Evolutionary conservation across 1,140 invertebrate genomes (phyloP), one percentile per base, ranked within the genome.

Genomic region (Trichonephila clavipes): DNA sequence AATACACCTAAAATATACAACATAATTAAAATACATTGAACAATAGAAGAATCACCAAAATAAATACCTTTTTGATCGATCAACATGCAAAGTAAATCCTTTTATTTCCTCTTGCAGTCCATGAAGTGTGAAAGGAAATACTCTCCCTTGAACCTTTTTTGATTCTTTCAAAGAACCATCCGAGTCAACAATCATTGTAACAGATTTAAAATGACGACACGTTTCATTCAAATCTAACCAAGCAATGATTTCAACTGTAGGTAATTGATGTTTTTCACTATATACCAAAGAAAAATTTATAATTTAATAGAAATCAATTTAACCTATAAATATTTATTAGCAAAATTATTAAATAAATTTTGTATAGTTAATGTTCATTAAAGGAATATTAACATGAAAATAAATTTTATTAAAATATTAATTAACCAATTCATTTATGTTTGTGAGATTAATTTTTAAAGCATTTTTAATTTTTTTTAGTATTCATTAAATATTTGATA

Each of bases 201-300:
- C 12, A 34, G 88, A 89, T 59, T 89, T 89, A 58, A 72, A 89
- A 28, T 21, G 51, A 59, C 19, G 21, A 24, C 88, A 89, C 8
- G 88, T 44, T 18, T 51, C 51, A n/a, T 69, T 89, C 44, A 58
- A 40, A 44, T 77, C 72, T 58, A 28, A 8, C 88, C 88, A 89
- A 18, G 72, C 58, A 72, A 72, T 77, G 6, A 89, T 77, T 89
- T 72, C 34, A 5, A 18, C 12, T 40, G 40, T 72, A 18, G 44
- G n/a, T 12, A 89, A 19, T 6, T 69, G 24, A 77, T 44, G 72
- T 61, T 8, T 34, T 18, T 77, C 44, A 18, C 88, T 89, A 89
- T 2, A 40, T 18, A 18, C 2, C n/a, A 69, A 77, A 77, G 18
- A 18, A 72, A 34, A 14, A 72, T 0, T 14, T 72, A 28, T 28